A percentile compares a stretch with the other conserved stretches of the same genome.
Evolutionary conservation across 1,140 invertebrate genomes (phyloP).

Genomic region (Lordiphosa mommai): DNA sequence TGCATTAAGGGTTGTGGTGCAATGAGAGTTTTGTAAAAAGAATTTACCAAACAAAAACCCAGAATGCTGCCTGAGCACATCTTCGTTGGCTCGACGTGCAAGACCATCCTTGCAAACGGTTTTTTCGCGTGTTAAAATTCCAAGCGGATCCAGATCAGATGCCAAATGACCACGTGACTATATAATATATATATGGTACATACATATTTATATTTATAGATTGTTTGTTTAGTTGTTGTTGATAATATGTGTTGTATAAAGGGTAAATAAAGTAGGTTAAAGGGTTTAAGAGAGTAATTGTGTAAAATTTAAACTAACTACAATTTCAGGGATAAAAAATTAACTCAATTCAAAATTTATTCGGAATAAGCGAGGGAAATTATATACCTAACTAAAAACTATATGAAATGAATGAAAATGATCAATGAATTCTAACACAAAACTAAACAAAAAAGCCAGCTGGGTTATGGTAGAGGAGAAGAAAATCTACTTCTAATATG

Average conservation of each 20-base stretch:
- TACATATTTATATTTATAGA: conserved; percentile 42
- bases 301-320: background rate
- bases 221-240: conserved; percentile 20
- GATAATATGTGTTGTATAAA: conserved; percentile 12
- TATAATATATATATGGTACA: conserved; percentile 42
- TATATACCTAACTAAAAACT: no score
- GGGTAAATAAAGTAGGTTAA: background rate
- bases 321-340: no score
- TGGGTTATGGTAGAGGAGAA: no score
- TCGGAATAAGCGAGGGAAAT: background rate
- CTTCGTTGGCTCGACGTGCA: conserved; percentile 82
- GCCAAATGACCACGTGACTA: conserved; percentile 97
- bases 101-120: conserved; percentile 80
- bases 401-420: conserved; percentile 1
- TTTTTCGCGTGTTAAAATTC: conserved; percentile 82
- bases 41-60: conserved; percentile 80
- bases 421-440: background rate
- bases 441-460: background rate
- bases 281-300: no score
- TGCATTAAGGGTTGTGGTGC: conserved; percentile 19
- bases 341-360: no score
- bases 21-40: conserved; percentile 59
- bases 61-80: conserved; percentile 79
- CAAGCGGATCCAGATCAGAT: conserved; percentile 96
- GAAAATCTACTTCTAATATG: background rate